A percentile compares a stretch with the other conserved stretches of the same genome.
These are phyloP conservation scores for Phrynocephalus forsythii DNA, from an alignment of 2,797 vertebrate species.

Conservation along the genomic window DNA sequence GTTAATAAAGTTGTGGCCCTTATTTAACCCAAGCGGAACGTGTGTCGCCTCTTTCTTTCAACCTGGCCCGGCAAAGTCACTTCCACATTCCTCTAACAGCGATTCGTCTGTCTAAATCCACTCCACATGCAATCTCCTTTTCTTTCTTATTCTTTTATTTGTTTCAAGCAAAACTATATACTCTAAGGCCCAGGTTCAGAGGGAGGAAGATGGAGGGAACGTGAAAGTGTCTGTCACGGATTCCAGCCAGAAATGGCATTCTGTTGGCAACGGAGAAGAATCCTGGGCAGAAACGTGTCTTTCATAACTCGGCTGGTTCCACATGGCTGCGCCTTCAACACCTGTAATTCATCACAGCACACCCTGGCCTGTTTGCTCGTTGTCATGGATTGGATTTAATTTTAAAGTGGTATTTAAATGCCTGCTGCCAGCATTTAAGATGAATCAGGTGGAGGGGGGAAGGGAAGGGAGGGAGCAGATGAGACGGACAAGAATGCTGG, in stretches of 20 bases:
- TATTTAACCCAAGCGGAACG: no score
- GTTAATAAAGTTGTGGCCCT: no score
- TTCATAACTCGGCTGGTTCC: conserved; percentile 57
- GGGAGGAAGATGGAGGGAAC: neutral
- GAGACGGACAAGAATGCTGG: conserved; percentile 1
- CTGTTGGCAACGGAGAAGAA: conserved; percentile 26
- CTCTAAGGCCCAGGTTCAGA: no score
- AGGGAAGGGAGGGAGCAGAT: neutral
- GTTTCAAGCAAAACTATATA: neutral
- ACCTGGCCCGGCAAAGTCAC: no score
- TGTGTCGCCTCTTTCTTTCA: no score
- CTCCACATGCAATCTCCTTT: neutral
- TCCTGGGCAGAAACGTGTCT: conserved; percentile 26
- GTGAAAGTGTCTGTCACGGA: neutral
- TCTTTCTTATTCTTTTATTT: neutral
- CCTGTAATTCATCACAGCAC: conserved; percentile 41
- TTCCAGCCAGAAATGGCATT: conserved; percentile 20
- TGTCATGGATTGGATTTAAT: conserved; percentile 49
- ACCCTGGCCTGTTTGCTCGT: conserved; percentile 39
- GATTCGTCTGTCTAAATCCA: neutral
- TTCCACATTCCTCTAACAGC: neutral
- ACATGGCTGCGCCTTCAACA: conserved; percentile 48
- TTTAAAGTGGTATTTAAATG: conserved; percentile 48
- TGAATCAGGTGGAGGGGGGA: neutral
- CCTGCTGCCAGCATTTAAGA: conserved; percentile 43